Evolutionary conservation across 2,113 vertebrate species (phyloP).

Genomic region (Hippocampus barbouri): DNA sequence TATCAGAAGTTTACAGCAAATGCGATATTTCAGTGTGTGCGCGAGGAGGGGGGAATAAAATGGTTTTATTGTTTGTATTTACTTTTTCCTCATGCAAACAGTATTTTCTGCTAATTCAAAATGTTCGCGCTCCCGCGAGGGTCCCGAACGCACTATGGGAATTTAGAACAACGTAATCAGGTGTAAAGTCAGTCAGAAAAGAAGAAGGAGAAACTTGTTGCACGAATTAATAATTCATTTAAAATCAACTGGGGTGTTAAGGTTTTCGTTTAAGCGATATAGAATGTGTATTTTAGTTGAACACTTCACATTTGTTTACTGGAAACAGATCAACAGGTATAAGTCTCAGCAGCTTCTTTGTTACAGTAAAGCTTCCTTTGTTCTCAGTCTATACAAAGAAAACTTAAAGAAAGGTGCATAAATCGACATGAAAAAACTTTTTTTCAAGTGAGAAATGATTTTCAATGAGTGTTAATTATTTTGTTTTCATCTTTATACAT

Average conservation of each 20-base stretch:
- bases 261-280: neutral
- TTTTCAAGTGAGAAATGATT: neutral
- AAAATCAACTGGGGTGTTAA: neutral
- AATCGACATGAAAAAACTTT: conserved; percentile 40
- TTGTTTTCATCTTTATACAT: neutral
- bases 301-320: conserved; percentile 46
- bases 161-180: conserved; percentile 65
- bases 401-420: conserved; percentile 39
- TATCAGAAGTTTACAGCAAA: conserved; percentile 71
- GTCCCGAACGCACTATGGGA: conserved; percentile 47
- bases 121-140: conserved; percentile 28
- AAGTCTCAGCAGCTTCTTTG: conserved; percentile 70
- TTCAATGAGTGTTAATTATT: conserved; percentile 3
- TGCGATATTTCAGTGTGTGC: conserved; percentile 39
- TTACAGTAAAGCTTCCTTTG: conserved; percentile 75
- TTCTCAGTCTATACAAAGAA: conserved; percentile 66
- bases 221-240: conserved; percentile 6
- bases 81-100: conserved; percentile 7
- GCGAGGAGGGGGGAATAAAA: no score
- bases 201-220: conserved; percentile 41
- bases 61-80: conserved; percentile 19
- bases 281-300: conserved; percentile 1
- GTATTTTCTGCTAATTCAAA: neutral
- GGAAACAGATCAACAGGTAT: conserved; percentile 76
- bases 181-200: conserved; percentile 60